phyloP scores from a whole-genome alignment of 53 echinoderm and acorn worm genomes.

The Paracentrotus lividus region DNA sequence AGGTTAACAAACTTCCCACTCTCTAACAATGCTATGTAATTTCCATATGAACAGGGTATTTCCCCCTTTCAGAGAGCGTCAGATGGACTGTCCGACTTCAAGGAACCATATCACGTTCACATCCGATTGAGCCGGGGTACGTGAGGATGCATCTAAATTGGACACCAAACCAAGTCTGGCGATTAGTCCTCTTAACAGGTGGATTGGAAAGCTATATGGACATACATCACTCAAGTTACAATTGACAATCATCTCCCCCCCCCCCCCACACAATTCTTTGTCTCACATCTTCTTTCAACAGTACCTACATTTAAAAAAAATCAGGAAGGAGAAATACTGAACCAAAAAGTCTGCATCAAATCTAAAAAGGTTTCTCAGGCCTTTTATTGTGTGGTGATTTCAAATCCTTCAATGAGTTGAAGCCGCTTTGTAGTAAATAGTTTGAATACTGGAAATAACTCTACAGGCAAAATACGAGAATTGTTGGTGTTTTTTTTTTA shows the following conservation, averaged over 20 bases:
- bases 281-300: neutral
- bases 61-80: neutral
- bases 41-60: neutral
- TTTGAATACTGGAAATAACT: too few relatives aligned
- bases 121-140: neutral
- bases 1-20: too few relatives aligned
- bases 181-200: conserved; percentile 31
- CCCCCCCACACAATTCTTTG: neutral
- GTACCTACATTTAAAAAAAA: neutral
- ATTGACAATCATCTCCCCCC: neutral
- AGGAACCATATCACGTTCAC: conserved; percentile 7
- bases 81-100: conserved; percentile 3
- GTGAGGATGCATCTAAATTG: conserved; percentile 34
- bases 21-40: too few relatives aligned
- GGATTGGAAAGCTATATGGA: neutral
- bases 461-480: too few relatives aligned
- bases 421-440: too few relatives aligned
- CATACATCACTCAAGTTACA: neutral
- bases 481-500: too few relatives aligned
- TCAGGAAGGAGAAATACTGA: neutral
- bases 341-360: neutral
- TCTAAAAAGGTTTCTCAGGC: neutral
- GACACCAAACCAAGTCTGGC: conserved; percentile 6
- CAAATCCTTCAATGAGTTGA: too few relatives aligned
- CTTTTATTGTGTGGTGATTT: neutral